Conservation (phyloP, 2,888 invertebrate genomes). For the Drosophila engyochracea region DNA sequence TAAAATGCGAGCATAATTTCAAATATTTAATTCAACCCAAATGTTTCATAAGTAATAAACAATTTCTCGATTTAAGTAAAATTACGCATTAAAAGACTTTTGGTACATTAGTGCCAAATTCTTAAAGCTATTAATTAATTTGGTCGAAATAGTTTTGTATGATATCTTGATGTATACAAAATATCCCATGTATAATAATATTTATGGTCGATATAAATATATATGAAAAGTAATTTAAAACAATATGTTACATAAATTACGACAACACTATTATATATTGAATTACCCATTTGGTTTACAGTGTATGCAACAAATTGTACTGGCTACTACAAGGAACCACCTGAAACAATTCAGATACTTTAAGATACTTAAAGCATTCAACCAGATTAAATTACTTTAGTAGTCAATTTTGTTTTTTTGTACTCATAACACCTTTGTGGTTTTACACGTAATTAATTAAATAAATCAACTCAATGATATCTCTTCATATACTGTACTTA, state of each 20-base stretch:
- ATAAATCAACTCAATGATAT: background rate
- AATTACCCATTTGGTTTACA: background rate
- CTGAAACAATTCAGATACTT: constrained; percentile 22
- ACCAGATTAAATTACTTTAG: background rate
- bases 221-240: background rate
- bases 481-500: background rate
- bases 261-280: background rate
- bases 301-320: constrained; percentile 4
- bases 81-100: background rate
- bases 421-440: background rate
- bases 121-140: background rate
- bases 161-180: background rate
- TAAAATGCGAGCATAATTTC: background rate
- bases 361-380: constrained; percentile 9
- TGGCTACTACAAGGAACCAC: constrained; percentile 1
- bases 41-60: background rate
- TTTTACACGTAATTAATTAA: background rate
- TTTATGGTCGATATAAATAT: background rate
- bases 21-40: background rate
- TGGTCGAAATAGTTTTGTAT: background rate
- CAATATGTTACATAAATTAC: background rate
- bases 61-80: background rate
- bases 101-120: background rate
- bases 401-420: background rate
- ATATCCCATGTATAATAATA: background rate